Base-by-base conservation (phyloP, 2,888 invertebrate genomes). In the Bombyx huttoni region DNA sequence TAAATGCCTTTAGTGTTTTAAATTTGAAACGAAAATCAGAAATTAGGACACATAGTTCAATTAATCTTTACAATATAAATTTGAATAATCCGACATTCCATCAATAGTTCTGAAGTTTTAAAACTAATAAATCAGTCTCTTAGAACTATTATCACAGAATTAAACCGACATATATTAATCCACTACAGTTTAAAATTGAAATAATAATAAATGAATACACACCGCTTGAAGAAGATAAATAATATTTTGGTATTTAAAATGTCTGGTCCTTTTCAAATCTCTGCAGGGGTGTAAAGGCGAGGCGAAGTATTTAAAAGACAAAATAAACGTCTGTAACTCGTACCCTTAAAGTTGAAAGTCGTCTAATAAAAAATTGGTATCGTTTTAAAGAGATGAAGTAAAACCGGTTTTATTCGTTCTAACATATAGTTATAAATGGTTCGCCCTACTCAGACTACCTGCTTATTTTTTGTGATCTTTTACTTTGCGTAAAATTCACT, bases 401-500 rank as follows among this genome's bases (percentile, higher is more conserved):
- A 84, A 81, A 80, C 77, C 75, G 73, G 77, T 80, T 73, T 71
- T 86, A 78, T 80, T 65, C 59, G 58, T 69, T 69, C 68, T 67
- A 57, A 56, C 59, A 65, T 73, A 80, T 72, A 73, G 81, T 78
- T 75, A 69, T 74, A 75, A 82, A 79, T 81, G 72, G 77, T 65
- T 69, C 71, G 74, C 63, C 58, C 62, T 62, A 65, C 61, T 61
- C 58, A 58, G 62, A 69, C 79, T 85, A 85, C 86, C 87, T 87
- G 84, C 81, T 76, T 68, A 65, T 76, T 80, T 84, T 84, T 84
- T 84, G 78, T 84, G 73, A 68, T 81, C 70, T 81, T 78, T 81
- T 81, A 73, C 77, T 77, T 81, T 77, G 78, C 79, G 77, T 77
- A 76, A 76, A 76, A 78, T 75, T 78, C 86, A 86, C 86, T 87